Base-by-base conservation (phyloP, 2,113 vertebrate genomes). In the Mionectes macconnelli region DNA sequence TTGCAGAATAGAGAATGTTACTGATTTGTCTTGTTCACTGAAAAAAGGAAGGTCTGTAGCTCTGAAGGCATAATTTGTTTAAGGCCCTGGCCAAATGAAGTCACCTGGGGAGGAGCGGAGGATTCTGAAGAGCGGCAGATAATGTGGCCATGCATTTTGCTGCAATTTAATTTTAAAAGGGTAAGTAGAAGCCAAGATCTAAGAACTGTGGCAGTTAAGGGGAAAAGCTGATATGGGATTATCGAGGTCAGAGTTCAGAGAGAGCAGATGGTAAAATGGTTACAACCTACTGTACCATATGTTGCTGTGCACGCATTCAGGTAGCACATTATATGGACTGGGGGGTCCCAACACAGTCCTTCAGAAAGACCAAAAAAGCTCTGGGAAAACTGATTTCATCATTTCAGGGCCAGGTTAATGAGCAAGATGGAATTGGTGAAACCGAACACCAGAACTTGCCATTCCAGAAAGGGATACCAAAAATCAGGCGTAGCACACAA, bases 191-290 rank as follows among this genome's bases (percentile, higher is more conserved):
- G 50, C 69, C 77, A 79, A 24, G 52, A 39, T 60, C 40, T 70
- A 39, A 84, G 91, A 90, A 62, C 55, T 81, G 42, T 15, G 25
- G 82, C 63, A 55, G 72, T 89, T 88, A 63, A 31, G 1, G 2
- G 84, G 78, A 63, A 78, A 42, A 81, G 67, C 75, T 59, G 44
- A 39, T 87, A 60, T 1, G 45, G 55, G 83, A 92, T 96, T 83
- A 37, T 33, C 20, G 28, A 93, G 86, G 57, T 97, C 80, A 70
- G 78, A 76, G 82, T 55, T 89, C 72, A 30, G 69, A 3, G 8
- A 10, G 69, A 87, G 64, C 95, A 86, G 77, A 90, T 96, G 90
- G 80, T 76, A 73, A 96, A 94, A 85, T 56, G 63, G 56, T 76
- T 77, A 40, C 59, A 66, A 50, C 50, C 90, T 62, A 45, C 49